Conservation (phyloP, 2,113 vertebrate species). For the Ardeotis arabs region DNA sequence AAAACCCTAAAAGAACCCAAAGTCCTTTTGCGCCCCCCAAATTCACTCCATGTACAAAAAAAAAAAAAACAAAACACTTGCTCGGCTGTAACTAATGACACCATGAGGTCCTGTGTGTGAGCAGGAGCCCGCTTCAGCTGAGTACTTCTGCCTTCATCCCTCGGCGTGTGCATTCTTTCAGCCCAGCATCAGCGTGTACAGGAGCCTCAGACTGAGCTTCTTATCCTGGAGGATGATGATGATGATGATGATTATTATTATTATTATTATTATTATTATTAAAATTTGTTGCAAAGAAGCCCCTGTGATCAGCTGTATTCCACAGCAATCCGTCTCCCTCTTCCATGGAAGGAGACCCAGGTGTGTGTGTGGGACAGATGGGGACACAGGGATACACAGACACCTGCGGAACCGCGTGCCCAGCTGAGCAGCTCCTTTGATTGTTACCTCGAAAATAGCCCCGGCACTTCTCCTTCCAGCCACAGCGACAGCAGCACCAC, state of each 20-base stretch:
- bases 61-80: neutral
- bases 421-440: neutral
- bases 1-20: neutral
- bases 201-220: neutral
- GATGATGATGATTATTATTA: neutral
- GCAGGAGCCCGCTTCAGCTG: neutral
- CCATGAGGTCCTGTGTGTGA: accelerated
- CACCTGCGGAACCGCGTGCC: accelerated
- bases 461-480: neutral
- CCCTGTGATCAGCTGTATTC: accelerated
- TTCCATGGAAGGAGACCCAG: neutral
- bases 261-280: too few relatives aligned
- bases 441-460: neutral
- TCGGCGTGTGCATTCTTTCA: accelerated
- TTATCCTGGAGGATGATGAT: neutral
- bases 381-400: neutral
- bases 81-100: neutral
- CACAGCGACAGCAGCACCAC: accelerated
- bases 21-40: neutral
- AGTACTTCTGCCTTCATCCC: neutral
- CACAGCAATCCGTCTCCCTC: neutral
- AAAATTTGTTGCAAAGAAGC: accelerated
- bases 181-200: accelerated
- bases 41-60: neutral
- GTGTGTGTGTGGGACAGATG: neutral